These are phyloP conservation scores for Apotomis capreana DNA, from an alignment of 2,888 invertebrate genomes.

Conservation along the genomic window DNA sequence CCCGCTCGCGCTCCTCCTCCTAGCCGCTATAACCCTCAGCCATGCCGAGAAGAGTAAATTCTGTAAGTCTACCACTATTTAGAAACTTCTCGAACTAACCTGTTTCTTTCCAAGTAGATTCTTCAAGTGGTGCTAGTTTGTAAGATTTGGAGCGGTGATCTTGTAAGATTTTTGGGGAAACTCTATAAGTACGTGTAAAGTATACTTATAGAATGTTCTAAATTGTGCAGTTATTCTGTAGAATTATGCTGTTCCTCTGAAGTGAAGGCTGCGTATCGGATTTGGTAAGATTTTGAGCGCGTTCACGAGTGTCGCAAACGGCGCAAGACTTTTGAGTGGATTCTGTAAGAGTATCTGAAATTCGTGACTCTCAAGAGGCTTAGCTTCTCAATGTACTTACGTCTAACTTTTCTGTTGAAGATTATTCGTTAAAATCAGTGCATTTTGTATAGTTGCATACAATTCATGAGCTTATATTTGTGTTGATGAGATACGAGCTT, in stretches of 20 bases:
- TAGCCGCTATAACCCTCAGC: constrained; percentile 60
- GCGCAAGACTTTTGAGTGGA: background rate
- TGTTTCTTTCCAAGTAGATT: background rate
- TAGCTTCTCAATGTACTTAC: no score
- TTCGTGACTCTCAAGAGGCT: no score
- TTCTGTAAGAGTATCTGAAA: background rate
- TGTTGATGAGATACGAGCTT: background rate
- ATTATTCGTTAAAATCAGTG: background rate
- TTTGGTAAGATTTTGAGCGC: background rate
- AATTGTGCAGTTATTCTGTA: background rate
- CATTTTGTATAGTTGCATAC: background rate
- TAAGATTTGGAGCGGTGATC: constrained; percentile 12
- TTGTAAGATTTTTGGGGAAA: constrained; percentile 8
- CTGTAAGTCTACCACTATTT: constrained; percentile 68
- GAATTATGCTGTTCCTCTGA: background rate
- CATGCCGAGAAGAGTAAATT: constrained; percentile 82
- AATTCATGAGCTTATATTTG: background rate
- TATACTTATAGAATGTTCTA: background rate
- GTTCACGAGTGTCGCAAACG: background rate
- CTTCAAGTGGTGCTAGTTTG: constrained; percentile 6
- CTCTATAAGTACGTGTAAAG: background rate
- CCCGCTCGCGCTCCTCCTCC: constrained; percentile 64
- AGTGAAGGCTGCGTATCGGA: background rate
- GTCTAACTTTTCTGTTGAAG: background rate
- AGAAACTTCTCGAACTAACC: constrained; percentile 18